These are phyloP conservation scores for Drosophila falleni DNA, from an alignment of 2,888 invertebrate species.

Conservation along the genomic window DNA sequence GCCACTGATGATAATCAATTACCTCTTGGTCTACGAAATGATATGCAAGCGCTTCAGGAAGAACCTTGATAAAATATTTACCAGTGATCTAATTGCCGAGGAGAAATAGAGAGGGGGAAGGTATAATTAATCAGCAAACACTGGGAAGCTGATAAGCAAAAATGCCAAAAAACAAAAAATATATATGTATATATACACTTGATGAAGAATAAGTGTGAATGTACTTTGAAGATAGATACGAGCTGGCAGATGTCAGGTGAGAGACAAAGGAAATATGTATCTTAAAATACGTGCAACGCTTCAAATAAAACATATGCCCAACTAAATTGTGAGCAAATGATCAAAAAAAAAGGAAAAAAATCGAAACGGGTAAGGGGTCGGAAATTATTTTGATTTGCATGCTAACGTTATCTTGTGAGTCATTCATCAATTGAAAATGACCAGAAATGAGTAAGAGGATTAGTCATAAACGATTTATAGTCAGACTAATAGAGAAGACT, in stretches of 20 bases:
- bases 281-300: slow-evolving; percentile 4
- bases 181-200: background rate
- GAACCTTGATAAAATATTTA: slow-evolving; percentile 37
- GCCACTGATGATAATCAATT: slow-evolving; percentile 30
- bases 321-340: background rate
- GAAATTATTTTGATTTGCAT: slow-evolving; percentile 27
- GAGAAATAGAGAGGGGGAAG: background rate
- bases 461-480: slow-evolving; percentile 35
- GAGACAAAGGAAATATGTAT: too few relatives aligned
- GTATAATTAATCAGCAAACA: slow-evolving; percentile 43
- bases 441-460: slow-evolving; percentile 35
- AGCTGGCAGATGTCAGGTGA: slow-evolving; percentile 10
- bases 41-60: slow-evolving; percentile 30
- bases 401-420: slow-evolving; percentile 22
- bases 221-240: slow-evolving; percentile 14
- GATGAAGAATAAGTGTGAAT: slow-evolving; percentile 17
- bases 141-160: slow-evolving; percentile 38
- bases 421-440: slow-evolving; percentile 12
- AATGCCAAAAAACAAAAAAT: slow-evolving; percentile 4
- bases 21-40: background rate
- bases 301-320: slow-evolving; percentile 26
- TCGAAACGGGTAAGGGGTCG: background rate
- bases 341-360: background rate
- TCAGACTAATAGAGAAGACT: background rate
- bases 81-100: slow-evolving; percentile 43